phyloP scores from a whole-genome alignment of 2,113 vertebrate genomes.

The Emydura subglobosa region DNA sequence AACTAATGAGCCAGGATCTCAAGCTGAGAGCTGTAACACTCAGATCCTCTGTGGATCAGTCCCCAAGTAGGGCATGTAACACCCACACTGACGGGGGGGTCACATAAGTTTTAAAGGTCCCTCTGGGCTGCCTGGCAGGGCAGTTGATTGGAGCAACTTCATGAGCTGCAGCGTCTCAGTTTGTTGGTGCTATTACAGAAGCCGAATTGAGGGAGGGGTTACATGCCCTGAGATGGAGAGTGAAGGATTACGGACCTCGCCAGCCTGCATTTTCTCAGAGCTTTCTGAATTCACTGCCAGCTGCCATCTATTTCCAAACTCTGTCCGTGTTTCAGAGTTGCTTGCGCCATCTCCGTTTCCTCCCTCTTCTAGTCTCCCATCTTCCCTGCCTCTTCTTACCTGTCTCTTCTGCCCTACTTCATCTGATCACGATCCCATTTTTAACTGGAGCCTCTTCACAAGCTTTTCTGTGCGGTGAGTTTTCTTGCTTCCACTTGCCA shows the following conservation, averaged over 20 bases:
- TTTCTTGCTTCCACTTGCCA: neutral
- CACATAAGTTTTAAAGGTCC: neutral
- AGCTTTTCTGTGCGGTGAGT: neutral
- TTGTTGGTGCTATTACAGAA: neutral
- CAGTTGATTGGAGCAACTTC: neutral
- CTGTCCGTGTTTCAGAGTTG: neutral
- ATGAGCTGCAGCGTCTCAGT: neutral
- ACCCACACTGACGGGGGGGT: neutral
- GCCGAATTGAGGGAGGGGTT: neutral
- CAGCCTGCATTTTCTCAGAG: neutral
- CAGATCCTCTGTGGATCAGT: neutral
- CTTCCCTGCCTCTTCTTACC: neutral
- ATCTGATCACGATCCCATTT: neutral
- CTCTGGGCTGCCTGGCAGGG: neutral
- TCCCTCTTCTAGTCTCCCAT: neutral
- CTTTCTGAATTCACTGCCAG: neutral
- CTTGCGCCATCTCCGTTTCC: neutral
- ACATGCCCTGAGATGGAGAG: neutral
- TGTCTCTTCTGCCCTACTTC: neutral
- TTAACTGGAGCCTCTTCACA: neutral
- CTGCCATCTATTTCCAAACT: neutral
- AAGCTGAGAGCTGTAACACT: neutral
- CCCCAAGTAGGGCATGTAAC: neutral
- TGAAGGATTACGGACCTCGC: neutral
- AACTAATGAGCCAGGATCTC: neutral